Evolutionary conservation across 2,113 vertebrate genomes (phyloP).

Genomic region (Promerops cafer): DNA sequence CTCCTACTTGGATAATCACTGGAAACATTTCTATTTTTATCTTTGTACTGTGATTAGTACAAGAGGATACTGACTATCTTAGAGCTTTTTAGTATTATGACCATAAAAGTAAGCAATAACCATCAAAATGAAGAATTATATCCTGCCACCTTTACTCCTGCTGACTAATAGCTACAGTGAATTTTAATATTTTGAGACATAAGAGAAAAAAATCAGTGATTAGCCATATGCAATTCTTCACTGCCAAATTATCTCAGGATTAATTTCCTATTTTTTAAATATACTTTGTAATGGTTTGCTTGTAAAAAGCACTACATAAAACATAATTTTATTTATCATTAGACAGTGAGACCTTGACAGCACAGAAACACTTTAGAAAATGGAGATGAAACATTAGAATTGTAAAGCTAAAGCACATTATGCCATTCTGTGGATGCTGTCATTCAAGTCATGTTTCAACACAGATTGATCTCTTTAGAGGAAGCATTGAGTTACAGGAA

Average conservation of each 20-base stretch:
- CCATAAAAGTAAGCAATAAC: not conserved
- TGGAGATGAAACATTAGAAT: not conserved
- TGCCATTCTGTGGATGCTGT: not conserved
- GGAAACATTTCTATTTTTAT: not conserved
- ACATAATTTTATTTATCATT: not conserved
- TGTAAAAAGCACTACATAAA: not conserved
- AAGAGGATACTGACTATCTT: not conserved
- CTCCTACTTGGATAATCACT: not conserved
- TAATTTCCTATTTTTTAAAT: not conserved
- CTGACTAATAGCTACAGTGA: not conserved
- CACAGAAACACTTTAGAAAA: not conserved
- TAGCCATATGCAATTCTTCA: not conserved
- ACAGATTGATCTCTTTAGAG: not conserved
- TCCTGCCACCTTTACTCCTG: not conserved
- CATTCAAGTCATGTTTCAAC: not conserved
- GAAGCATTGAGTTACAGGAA: not conserved
- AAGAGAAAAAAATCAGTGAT: not conserved
- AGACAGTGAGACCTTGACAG: not conserved
- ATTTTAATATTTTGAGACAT: not conserved
- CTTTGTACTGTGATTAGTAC: not conserved
- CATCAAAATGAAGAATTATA: not conserved
- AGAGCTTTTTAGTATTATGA: not conserved
- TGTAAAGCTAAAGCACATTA: not conserved
- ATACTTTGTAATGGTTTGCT: not conserved
- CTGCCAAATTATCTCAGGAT: not conserved